phyloP scores from a whole-genome alignment of 1,140 invertebrate genomes.

The Nilaparvata lugens region DNA sequence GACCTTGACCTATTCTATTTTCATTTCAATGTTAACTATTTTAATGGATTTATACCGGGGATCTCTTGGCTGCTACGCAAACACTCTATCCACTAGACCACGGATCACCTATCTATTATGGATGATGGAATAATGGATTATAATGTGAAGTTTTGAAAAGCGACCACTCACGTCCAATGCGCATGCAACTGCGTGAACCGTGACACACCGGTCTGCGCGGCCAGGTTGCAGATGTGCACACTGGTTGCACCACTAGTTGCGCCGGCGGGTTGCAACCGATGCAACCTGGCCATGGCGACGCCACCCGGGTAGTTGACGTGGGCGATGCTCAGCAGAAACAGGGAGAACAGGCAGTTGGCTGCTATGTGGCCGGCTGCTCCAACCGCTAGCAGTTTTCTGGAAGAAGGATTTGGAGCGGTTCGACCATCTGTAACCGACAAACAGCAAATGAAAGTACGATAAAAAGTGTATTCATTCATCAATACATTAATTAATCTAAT shows the following conservation, averaged over 20 bases:
- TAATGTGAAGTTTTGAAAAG: too few species aligned
- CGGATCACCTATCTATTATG: too few species aligned
- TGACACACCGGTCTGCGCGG: conserved; percentile 93
- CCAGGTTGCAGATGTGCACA: conserved; percentile 84
- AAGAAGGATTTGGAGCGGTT: conserved; percentile 61
- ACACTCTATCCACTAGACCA: too few species aligned
- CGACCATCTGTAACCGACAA: conserved; percentile 58
- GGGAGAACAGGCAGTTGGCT: conserved; percentile 66
- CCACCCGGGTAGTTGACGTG: conserved; percentile 93
- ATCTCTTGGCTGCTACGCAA: too few species aligned
- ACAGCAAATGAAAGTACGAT: too few species aligned
- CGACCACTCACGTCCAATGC: conserved; percentile 63
- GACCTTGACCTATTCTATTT: too few species aligned
- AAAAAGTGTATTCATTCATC: too few species aligned
- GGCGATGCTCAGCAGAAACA: conserved; percentile 73
- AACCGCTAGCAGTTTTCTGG: conserved; percentile 50
- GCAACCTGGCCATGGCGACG: conserved; percentile 68
- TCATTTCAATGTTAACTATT: too few species aligned
- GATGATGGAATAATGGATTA: background rate
- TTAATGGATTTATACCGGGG: too few species aligned
- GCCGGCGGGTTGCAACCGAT: conserved; percentile 56
- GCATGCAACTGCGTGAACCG: conserved; percentile 81
- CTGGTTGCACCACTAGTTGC: conserved; percentile 54
- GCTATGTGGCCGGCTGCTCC: conserved; percentile 58
- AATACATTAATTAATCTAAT: too few species aligned